A percentile compares a stretch with the other conserved stretches of the same genome.
Conservation (phyloP, 2,113 vertebrate species). For the Rhinopomastus cyanomelas region DNA sequence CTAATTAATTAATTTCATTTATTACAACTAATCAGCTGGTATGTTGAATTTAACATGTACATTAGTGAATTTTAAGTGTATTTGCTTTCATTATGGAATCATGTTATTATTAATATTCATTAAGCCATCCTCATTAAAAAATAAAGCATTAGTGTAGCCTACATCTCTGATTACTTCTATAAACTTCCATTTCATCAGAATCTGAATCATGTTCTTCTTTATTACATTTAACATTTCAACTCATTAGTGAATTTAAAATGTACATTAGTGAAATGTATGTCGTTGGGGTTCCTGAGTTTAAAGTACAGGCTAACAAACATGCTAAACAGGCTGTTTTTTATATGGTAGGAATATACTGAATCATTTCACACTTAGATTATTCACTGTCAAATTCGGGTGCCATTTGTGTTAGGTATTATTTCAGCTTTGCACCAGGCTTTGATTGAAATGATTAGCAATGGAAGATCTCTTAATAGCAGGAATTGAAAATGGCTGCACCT, state of each 20-base stretch:
- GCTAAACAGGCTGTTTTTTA: background rate
- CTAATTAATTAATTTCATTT: background rate
- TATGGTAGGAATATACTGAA: background rate
- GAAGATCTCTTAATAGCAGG: background rate
- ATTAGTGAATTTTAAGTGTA: too few relatives aligned
- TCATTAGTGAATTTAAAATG: too few relatives aligned
- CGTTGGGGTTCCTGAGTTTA: background rate
- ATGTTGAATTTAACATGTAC: too few relatives aligned
- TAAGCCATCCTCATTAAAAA: background rate
- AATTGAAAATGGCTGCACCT: background rate
- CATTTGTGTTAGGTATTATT: background rate
- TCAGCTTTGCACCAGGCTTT: background rate
- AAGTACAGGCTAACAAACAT: background rate
- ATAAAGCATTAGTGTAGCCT: background rate
- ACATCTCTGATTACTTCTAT: background rate
- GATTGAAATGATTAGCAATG: background rate
- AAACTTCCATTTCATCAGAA: background rate
- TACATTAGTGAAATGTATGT: background rate
- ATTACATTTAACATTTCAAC: too few relatives aligned
- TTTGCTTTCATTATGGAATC: background rate
- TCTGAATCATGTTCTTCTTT: background rate
- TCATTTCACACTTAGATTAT: background rate
- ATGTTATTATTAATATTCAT: background rate
- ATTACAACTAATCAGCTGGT: too few relatives aligned
- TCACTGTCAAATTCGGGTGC: background rate